These are phyloP conservation scores for Lepus europaeus DNA, from an alignment of 2,113 vertebrate species.

Conservation along the genomic window DNA sequence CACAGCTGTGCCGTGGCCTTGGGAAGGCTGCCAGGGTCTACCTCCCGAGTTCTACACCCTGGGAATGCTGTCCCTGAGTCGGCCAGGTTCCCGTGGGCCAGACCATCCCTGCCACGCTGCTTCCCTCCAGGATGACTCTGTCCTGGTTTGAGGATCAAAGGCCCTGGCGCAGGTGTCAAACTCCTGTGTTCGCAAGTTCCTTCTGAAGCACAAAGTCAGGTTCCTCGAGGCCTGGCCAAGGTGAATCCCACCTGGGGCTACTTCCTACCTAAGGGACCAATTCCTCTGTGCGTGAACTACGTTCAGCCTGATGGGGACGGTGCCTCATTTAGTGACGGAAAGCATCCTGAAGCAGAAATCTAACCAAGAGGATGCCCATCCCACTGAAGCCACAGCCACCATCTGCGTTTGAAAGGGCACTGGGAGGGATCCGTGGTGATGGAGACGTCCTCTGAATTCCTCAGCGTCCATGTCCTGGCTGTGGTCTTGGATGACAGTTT, in stretches of 20 bases:
- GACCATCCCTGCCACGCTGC: background rate
- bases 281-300: background rate
- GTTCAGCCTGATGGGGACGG: background rate
- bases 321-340: background rate
- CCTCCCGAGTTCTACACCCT: too few species aligned
- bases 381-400: conserved; percentile 42
- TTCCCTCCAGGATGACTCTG: background rate
- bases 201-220: background rate
- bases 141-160: background rate
- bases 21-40: background rate
- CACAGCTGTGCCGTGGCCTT: background rate
- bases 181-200: background rate
- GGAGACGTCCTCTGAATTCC: background rate
- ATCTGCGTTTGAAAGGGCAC: conserved; percentile 51
- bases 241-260: background rate
- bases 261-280: background rate
- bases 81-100: background rate
- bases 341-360: conserved; percentile 15
- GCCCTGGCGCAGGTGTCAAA: background rate
- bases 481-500: too few species aligned
- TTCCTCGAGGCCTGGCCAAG: background rate
- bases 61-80: too few species aligned
- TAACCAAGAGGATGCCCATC: background rate
- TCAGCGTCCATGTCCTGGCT: background rate
- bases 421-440: background rate